phyloP scores from a whole-genome alignment of 2,797 vertebrate species.

The Mormyrus hasselquistii region DNA sequence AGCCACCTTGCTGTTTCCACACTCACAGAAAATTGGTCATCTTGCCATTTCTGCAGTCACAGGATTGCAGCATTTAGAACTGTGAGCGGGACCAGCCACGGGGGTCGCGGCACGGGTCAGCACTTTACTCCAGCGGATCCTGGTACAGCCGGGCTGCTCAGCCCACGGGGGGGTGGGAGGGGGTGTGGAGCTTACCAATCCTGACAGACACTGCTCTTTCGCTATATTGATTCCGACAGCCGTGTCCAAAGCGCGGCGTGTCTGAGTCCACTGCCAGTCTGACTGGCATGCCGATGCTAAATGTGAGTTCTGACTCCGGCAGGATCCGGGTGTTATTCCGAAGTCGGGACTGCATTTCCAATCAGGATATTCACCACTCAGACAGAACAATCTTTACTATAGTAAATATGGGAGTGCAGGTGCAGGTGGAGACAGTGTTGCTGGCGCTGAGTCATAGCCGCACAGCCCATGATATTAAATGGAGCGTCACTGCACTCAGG shows the following conservation, averaged over 20 bases:
- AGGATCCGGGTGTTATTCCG: not conserved
- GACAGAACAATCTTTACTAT: not conserved
- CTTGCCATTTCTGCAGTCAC: not conserved
- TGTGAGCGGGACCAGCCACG: not conserved
- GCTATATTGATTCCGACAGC: not conserved
- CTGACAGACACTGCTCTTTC: not conserved
- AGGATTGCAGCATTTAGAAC: not conserved
- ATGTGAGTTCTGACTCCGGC: not conserved
- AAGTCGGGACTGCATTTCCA: not conserved
- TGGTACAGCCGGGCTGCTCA: not conserved
- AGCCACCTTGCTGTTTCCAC: not conserved
- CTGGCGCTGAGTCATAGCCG: not conserved
- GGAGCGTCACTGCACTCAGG: too few species aligned
- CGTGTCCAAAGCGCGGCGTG: not conserved
- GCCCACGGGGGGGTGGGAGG: not conserved
- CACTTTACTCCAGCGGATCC: not conserved
- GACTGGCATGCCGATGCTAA: not conserved
- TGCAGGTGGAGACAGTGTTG: not conserved
- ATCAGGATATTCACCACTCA: not conserved
- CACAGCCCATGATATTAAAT: not conserved
- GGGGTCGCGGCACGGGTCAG: not conserved
- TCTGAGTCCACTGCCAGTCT: not conserved
- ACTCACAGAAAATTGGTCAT: not conserved
- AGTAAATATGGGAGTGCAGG: not conserved
- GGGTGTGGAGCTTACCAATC: not conserved